Conservation (phyloP, 2,113 vertebrate species). For the Phyllostomus hastatus region DNA sequence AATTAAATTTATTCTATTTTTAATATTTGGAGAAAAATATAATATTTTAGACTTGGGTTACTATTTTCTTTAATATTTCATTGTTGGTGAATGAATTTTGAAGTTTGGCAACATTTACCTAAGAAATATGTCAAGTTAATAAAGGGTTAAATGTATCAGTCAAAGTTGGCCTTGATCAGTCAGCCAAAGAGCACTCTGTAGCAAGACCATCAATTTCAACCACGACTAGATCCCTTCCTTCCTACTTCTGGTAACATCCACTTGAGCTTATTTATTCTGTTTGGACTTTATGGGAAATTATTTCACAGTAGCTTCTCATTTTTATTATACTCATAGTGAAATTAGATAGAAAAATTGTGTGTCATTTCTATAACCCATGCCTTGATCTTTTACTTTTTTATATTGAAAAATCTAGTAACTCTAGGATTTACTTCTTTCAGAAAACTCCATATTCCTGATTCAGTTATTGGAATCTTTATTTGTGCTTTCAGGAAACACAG, state of each 20-base stretch:
- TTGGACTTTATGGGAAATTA: neutral
- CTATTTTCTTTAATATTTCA: neutral
- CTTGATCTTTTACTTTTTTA: neutral
- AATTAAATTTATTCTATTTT: neutral
- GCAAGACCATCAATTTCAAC: neutral
- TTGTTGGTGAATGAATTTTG: neutral
- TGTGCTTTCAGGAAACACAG: neutral
- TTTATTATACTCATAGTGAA: neutral
- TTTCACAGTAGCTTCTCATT: neutral
- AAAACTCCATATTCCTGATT: neutral
- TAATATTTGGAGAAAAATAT: too few species aligned
- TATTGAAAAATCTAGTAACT: neutral
- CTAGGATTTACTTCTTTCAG: neutral
- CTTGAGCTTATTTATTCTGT: neutral
- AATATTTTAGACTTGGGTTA: neutral
- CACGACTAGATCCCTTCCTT: neutral
- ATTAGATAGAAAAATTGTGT: neutral
- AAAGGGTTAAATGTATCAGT: neutral
- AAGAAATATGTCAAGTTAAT: neutral
- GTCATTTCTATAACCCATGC: neutral
- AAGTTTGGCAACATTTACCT: neutral
- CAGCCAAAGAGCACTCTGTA: neutral
- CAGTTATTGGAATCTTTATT: neutral
- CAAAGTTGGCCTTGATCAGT: neutral
- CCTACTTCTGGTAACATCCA: neutral